phyloP scores from a whole-genome alignment of 2,888 invertebrate species.

The Folsomia candida region DNA sequence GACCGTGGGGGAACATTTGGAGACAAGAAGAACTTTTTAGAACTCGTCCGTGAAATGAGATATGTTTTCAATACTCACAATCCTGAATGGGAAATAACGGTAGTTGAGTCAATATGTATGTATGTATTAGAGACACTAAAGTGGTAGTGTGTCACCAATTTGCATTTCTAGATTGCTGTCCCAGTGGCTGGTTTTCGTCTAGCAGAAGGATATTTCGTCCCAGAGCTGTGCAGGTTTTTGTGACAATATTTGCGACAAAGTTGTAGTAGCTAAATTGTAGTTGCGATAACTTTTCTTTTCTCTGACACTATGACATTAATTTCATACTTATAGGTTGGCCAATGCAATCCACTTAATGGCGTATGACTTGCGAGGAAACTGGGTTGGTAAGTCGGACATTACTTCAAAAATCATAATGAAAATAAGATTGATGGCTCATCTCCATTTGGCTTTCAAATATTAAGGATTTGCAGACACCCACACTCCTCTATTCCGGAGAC shows the following conservation, averaged over 20 bases:
- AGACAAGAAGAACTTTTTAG: constrained; percentile 79
- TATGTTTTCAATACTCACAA: constrained; percentile 71
- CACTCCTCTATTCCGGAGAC: constrained; percentile 79
- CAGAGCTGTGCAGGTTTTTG: constrained; percentile 79
- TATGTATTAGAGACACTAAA: not conserved
- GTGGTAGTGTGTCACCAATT: not conserved
- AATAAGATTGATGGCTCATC: not conserved
- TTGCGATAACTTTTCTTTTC: no score
- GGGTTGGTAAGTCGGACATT: constrained; percentile 39
- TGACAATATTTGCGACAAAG: not conserved
- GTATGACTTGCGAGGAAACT: constrained; percentile 47
- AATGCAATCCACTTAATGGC: constrained; percentile 49
- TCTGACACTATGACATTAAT: no score
- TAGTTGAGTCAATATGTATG: no score
- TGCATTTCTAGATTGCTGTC: constrained; percentile 66
- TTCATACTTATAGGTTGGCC: constrained; percentile 35
- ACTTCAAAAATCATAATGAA: not conserved
- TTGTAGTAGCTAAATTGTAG: no score
- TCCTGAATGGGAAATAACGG: constrained; percentile 80
- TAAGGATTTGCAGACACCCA: constrained; percentile 78
- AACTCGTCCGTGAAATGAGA: constrained; percentile 75
- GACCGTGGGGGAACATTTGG: constrained; percentile 80
- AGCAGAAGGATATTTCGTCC: constrained; percentile 86
- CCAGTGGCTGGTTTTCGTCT: constrained; percentile 82
- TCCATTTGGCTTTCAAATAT: constrained; percentile 52